These are phyloP conservation scores for Spilosoma lubricipeda DNA, from an alignment of 2,888 invertebrate genomes.

Conservation along the genomic window DNA sequence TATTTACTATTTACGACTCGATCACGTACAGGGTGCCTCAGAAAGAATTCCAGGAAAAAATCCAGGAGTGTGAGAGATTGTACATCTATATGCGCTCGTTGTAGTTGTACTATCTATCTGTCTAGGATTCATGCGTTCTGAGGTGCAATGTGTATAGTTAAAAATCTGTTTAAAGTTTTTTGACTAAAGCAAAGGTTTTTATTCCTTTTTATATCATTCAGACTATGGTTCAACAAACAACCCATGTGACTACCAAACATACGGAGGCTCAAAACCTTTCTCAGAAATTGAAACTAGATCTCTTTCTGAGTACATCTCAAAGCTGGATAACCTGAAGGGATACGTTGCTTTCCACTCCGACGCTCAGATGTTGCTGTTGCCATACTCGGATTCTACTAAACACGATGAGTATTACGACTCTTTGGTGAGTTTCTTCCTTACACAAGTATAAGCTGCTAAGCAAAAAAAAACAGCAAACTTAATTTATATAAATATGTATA, in stretches of 20 bases:
- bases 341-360: conserved; percentile 92
- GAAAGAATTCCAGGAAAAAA: no score
- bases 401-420: conserved; percentile 83
- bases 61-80: no score
- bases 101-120: no score
- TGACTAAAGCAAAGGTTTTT: not conserved
- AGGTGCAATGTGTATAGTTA: no score
- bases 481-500: not conserved
- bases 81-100: no score
- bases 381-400: conserved; percentile 86
- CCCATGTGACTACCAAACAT: conserved; percentile 89
- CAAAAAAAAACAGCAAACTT: not conserved
- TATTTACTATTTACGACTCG: no score
- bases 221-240: conserved; percentile 76
- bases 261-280: conserved; percentile 89
- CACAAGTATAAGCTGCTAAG: no score
- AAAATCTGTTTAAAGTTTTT: no score
- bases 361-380: conserved; percentile 89
- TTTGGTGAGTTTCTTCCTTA: conserved; percentile 61
- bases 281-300: conserved; percentile 89
- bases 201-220: conserved; percentile 23
- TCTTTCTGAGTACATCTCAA: conserved; percentile 84
- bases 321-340: conserved; percentile 83
- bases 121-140: no score
- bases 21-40: no score